Base-by-base conservation (phyloP, 1,140 invertebrate genomes). In the Drosophila bipectinata region DNA sequence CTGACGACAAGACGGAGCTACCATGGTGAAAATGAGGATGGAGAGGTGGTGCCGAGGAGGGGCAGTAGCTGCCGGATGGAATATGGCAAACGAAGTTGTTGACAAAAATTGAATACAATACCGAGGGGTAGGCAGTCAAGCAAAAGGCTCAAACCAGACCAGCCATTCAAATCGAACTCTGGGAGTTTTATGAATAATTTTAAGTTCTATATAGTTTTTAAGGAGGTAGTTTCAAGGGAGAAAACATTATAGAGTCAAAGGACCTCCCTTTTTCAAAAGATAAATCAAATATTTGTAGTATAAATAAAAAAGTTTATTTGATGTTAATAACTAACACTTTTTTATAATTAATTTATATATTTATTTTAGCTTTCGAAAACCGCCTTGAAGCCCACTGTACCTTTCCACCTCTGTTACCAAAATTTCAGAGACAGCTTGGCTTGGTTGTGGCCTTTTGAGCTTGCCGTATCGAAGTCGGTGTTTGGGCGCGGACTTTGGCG, bases 91-190 rank as follows among this genome's bases (percentile, higher is more conserved):
- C 49, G 41, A 82, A 88, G 78, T 82, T 78, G 82, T 87, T 85
- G 79, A 82, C 78, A 82, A 83, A 78, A 83, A 88, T 79, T 88
- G 83, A 88, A 88, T 79, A 88, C 83, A 88, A 88, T 88, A 78
- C 55, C 58, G 51, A 57, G 56, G 37, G 60, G n/a, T 18, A 62
- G 26, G 44, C 12, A 55, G 32, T 18, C 72, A 56, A 58, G 53
- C 44, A 58, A 60, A 56, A 73, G 26, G 26, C 5, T 28, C 6
- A 73, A 72, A 51, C 67, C 61, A 63, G 61, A 21, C 57, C 67
- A 60, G 66, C 73, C 54, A 47, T 48, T 18, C 55, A 53, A 48
- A 47, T 57, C 39, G 44, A 54, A 7, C 26, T 37, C 5, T 37
- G 34, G 34, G 12, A 12, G 12, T 4, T n/a, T 37, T 37, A 4